Conservation (phyloP, 2,797 vertebrate genomes). For the Saxicola maurus region DNA sequence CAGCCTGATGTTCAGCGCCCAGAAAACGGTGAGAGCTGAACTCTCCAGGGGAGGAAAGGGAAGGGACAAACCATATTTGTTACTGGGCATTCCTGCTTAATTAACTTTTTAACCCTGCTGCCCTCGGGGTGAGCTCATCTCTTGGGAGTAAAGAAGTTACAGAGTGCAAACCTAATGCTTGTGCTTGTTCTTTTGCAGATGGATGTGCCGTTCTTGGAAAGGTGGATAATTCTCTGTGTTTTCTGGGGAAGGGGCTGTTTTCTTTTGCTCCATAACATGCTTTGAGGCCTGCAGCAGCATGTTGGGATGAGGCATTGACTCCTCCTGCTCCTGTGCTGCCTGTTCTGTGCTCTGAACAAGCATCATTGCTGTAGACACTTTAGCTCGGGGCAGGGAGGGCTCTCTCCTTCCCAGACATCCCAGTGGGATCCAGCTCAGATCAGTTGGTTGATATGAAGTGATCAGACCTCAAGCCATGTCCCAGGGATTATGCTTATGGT, state of each 20-base stretch:
- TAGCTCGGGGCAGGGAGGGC: background rate
- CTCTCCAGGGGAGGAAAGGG: background rate
- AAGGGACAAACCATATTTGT: background rate
- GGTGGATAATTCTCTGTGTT: slow-evolving; percentile 62
- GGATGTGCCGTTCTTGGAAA: slow-evolving; percentile 86
- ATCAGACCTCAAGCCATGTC: background rate
- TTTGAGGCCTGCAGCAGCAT: background rate
- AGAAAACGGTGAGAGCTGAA: slow-evolving; percentile 82
- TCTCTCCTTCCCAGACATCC: background rate
- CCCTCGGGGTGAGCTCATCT: background rate
- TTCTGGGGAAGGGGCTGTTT: background rate
- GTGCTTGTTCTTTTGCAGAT: slow-evolving; percentile 76
- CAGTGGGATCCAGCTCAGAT: background rate
- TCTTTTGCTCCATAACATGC: background rate
- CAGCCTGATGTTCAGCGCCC: slow-evolving; percentile 94
- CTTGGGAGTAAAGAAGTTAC: background rate
- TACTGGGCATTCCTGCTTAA: background rate
- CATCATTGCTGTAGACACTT: background rate
- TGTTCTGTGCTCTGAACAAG: background rate
- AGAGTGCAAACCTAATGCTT: background rate
- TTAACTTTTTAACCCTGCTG: background rate
- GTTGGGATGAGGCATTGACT: background rate
- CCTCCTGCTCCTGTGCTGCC: background rate
- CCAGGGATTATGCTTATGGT: rapidly evolving
- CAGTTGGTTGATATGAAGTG: background rate